Evolutionary conservation across 2,113 vertebrate species (phyloP).

Genomic region (Limnothrissa miodon): DNA sequence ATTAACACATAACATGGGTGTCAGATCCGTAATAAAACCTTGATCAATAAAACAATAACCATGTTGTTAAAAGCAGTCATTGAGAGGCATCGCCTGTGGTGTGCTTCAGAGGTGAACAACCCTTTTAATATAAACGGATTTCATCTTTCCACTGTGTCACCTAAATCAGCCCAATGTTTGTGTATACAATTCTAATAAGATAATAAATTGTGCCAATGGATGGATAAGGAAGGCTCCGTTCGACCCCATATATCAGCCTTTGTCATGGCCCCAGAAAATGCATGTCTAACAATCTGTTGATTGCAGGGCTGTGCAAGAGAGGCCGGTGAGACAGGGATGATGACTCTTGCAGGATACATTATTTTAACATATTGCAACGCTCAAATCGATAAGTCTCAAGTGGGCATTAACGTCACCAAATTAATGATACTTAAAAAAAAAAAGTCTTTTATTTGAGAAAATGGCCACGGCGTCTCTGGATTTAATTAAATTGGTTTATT

Average conservation of each 20-base stretch:
- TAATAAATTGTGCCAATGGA: conserved; percentile 97
- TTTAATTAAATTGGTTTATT: conserved; percentile 71
- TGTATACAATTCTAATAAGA: conserved; percentile 99
- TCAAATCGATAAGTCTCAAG: conserved; percentile 75
- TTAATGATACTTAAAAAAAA: conserved; percentile 65
- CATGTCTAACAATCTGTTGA: conserved; percentile 99
- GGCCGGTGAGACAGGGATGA: conserved; percentile 46
- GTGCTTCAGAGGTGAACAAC: conserved; percentile 97
- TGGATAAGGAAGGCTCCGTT: conserved; percentile 89
- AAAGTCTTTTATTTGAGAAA: conserved; percentile 65
- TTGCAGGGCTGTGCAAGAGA: conserved; percentile 82
- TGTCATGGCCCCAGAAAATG: conserved; percentile 95
- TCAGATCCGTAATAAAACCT: conserved; percentile 97
- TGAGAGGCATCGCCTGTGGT: conserved; percentile 87
- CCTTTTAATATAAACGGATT: conserved; percentile 99
- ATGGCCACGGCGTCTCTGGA: conserved; percentile 61
- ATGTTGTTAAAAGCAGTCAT: conserved; percentile 98
- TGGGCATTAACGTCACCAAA: conserved; percentile 67
- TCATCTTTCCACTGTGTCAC: conserved; percentile 99
- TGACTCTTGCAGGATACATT: conserved; percentile 68
- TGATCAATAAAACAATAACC: conserved; percentile 99
- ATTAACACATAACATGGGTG: conserved; percentile 99
- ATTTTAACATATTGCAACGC: conserved; percentile 75
- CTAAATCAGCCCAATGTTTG: conserved; percentile 99
- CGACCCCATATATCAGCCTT: conserved; percentile 94